These are phyloP conservation scores for Gnatocerus cornutus DNA, from an alignment of 2,888 invertebrate genomes.

Conservation along the genomic window DNA sequence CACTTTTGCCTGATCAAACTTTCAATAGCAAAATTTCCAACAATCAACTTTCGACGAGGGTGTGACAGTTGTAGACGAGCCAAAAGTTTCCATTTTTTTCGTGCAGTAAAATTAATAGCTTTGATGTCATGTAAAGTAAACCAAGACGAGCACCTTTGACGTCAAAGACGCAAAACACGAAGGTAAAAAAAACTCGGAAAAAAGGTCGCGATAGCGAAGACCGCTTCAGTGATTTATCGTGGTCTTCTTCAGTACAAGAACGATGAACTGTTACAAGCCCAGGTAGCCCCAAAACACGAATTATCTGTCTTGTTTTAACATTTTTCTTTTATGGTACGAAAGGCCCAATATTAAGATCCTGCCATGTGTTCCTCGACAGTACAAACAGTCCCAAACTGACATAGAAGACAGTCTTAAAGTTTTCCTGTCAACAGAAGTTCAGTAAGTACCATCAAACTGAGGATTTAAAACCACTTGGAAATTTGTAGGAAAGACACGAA, in stretches of 20 bases:
- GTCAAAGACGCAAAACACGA: too few relatives aligned
- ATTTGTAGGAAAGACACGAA: constrained; percentile 11
- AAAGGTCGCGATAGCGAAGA: not conserved
- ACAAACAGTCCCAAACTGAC: constrained; percentile 24
- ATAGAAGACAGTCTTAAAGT: constrained; percentile 40
- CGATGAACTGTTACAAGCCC: not conserved
- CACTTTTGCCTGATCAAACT: not conserved
- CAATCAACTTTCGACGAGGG: too few relatives aligned
- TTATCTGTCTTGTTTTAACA: not conserved
- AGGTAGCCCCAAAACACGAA: not conserved
- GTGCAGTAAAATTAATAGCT: too few relatives aligned
- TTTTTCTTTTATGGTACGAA: not conserved
- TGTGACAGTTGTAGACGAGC: too few relatives aligned
- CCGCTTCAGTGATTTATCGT: not conserved
- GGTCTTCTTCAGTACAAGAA: not conserved
- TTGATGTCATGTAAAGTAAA: too few relatives aligned
- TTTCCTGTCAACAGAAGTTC: constrained; percentile 15
- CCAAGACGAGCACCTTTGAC: too few relatives aligned
- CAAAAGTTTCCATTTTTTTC: not conserved
- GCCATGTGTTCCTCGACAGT: not conserved
- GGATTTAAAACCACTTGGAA: not conserved
- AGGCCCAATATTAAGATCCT: not conserved
- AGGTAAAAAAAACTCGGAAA: not conserved
- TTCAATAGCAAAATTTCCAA: not conserved
- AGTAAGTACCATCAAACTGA: constrained; percentile 12